Evolutionary conservation across 2,113 vertebrate species (phyloP).

Genomic region (Capreolus pygargus): DNA sequence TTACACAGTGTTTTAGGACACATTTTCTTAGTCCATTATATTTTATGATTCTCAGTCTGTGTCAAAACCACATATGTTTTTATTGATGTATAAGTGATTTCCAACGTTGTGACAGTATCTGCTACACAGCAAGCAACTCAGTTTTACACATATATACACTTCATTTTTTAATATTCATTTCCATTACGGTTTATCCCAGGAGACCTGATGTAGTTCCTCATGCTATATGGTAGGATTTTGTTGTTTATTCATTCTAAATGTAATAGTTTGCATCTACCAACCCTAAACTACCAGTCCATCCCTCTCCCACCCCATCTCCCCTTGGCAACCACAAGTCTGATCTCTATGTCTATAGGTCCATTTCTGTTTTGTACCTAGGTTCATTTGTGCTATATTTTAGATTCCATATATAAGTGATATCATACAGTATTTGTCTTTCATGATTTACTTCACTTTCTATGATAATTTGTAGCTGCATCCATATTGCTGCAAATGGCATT

Average conservation of each 20-base stretch:
- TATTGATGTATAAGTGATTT: background rate
- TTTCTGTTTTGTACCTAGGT: background rate
- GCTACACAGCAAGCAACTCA: background rate
- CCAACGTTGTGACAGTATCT: background rate
- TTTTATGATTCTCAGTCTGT: background rate
- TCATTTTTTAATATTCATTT: background rate
- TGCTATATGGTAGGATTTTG: background rate
- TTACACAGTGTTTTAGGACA: background rate
- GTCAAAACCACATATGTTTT: background rate
- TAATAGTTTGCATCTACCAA: background rate
- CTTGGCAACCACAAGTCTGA: background rate
- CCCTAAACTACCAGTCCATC: background rate
- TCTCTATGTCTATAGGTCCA: background rate
- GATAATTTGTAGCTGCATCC: background rate
- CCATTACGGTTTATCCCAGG: background rate
- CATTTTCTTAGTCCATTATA: background rate
- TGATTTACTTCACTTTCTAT: background rate
- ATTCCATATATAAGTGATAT: background rate
- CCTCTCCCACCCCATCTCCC: background rate
- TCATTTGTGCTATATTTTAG: background rate
- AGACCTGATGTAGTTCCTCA: background rate
- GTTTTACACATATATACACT: background rate
- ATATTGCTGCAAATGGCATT: background rate
- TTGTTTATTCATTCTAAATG: background rate
- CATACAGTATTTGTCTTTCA: background rate